phyloP scores from a whole-genome alignment of 92 coral and sea anemone species.

The Bergia puertoricense region DNA sequence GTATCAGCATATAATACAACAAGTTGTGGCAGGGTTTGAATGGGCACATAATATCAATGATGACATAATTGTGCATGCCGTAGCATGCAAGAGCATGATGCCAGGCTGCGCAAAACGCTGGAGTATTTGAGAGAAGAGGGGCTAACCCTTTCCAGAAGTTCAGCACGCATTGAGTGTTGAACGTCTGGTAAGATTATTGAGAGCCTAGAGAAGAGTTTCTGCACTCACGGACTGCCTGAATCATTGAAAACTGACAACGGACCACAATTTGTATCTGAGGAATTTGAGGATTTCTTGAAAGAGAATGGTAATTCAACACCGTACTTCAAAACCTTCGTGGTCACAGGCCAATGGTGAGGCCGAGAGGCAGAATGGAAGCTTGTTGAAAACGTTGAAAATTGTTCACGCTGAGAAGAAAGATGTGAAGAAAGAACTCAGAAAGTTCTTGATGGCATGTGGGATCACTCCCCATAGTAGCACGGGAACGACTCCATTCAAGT shows the following conservation, averaged over 20 bases:
- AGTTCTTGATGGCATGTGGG: background rate
- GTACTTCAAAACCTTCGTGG: background rate
- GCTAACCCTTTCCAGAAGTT: background rate
- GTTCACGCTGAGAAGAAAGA: background rate
- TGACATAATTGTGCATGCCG: no score
- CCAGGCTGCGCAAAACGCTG: no score
- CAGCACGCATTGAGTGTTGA: background rate
- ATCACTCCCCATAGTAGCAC: background rate
- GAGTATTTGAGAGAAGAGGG: conserved; percentile 18
- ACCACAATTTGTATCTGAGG: no score
- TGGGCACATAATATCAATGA: no score
- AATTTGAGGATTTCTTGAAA: conserved; percentile 1
- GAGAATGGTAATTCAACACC: background rate
- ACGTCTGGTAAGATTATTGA: conserved; percentile 9
- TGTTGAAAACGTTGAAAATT: no score
- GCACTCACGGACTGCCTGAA: no score
- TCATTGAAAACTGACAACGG: no score
- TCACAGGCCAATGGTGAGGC: background rate
- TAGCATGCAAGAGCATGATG: no score
- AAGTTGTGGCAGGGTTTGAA: no score
- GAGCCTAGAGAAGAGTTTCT: background rate
- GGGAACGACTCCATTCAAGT: conserved; percentile 4
- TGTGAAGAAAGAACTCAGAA: background rate
- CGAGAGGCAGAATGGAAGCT: no score
- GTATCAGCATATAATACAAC: no score